Percentiles rank a stretch among this genome's conserved stretches.
Conservation (phyloP, 1,140 invertebrate species). For the Periplaneta americana region DNA sequence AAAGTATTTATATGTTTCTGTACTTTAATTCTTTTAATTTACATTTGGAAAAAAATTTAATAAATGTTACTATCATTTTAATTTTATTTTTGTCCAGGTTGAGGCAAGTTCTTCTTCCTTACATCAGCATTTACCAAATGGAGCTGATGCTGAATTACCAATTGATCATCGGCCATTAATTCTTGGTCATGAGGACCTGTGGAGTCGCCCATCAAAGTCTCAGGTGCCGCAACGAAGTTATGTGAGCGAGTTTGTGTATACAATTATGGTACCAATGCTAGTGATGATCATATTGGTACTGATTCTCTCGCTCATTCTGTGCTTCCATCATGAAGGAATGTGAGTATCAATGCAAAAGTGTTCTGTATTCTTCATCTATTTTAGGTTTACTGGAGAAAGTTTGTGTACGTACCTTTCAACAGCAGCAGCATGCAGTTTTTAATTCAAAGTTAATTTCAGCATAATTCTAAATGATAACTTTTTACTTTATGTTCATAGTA, state of each 20-base stretch:
- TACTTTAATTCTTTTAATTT: too few species aligned
- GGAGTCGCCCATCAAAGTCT: slow-evolving; percentile 49
- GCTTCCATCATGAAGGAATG: slow-evolving; percentile 71
- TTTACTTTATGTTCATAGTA: too few species aligned
- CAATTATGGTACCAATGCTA: slow-evolving; percentile 61
- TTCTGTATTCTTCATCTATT: too few species aligned
- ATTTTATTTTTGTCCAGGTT: neutral
- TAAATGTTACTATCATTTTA: too few species aligned
- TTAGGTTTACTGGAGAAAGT: neutral
- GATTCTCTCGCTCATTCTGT: slow-evolving; percentile 64
- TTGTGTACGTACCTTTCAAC: too few species aligned
- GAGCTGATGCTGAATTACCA: neutral
- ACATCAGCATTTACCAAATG: neutral
- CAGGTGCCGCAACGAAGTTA: slow-evolving; percentile 65
- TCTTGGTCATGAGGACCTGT: slow-evolving; percentile 26
- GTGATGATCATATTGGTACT: slow-evolving; percentile 59
- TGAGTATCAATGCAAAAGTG: slow-evolving; percentile 45
- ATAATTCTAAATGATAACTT: neutral
- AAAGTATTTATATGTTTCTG: too few species aligned
- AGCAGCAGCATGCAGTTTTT: neutral
- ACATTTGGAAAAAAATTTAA: too few species aligned
- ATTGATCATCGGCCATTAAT: neutral
- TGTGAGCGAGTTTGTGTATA: slow-evolving; percentile 59
- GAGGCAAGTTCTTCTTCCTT: neutral
- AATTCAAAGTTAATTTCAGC: neutral